Evolutionary conservation across 2,113 vertebrate species (phyloP), one percentile per base, ranked within the genome.

Genomic region (Hemiscyllium ocellatum): DNA sequence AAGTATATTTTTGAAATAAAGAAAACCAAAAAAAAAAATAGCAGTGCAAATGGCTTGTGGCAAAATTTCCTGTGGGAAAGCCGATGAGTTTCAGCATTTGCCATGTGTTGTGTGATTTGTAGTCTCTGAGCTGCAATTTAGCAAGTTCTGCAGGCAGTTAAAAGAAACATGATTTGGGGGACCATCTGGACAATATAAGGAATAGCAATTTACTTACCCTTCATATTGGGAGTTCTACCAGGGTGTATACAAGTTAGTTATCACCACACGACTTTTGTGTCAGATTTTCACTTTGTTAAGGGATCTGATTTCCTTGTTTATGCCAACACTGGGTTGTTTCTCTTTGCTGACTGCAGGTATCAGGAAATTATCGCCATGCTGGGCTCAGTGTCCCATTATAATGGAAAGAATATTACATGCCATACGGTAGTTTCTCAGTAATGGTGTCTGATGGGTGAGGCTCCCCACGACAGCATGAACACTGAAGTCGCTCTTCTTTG

Each of bases 51-150:
- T 66, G 52, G 26, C 52, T 90, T 90, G 89, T 20, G 33, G n/a
- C 61, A 37, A 61, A 66, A 37, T 65, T 66, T 93, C 89, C 89
- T 91, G 89, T n/a, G 17, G 8, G 29, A 37, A 37, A 93, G 20
- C 89, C 89, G 33, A 37, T 66, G 89, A 68, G 89, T 93, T 90
- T 65, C 87, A n/a, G 33, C 85, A 26, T 70, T 76, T 76, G 72
- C 72, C 72, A 76, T 76, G 72, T 76, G 72, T 76, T 76, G 72
- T 76, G 72, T 76, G 72, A 76, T 76, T 1, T 5, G 29, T 26
- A 76, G 26, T 76, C 72, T 19, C 33, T 80, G n/a, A 80, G 37
- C 37, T 1, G 76, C 37, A 47, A 37, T 66, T 66, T 24, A 93
- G 19, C 13, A 66, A 17, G 61, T 6, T n/a, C 65, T 66, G 12